phyloP scores from a whole-genome alignment of 2,113 vertebrate species.

The Perca fluviatilis region DNA sequence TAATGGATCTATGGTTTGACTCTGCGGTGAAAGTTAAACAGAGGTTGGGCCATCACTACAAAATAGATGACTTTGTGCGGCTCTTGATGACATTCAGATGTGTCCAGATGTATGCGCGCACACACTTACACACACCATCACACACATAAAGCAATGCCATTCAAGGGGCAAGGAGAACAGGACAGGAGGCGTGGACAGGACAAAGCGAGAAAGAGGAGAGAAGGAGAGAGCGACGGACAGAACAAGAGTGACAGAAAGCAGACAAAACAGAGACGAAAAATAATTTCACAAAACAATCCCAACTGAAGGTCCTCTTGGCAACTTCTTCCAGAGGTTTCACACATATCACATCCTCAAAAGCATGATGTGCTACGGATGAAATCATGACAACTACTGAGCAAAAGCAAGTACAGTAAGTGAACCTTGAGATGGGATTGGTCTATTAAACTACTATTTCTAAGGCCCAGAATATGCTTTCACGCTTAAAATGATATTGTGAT shows the following conservation, averaged over 20 bases:
- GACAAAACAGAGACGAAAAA: background rate
- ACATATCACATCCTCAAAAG: conserved; percentile 4
- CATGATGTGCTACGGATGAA: background rate
- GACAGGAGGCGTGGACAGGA: conserved; percentile 13
- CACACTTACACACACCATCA: background rate
- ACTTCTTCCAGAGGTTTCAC: conserved; percentile 8
- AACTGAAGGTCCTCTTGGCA: background rate
- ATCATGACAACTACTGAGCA: conserved; percentile 5
- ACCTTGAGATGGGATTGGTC: background rate
- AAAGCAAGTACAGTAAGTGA: background rate
- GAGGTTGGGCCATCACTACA: conserved; percentile 36
- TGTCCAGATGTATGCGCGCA: background rate
- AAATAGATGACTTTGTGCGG: conserved; percentile 56
- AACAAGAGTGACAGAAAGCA: conserved; percentile 9
- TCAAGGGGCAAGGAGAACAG: conserved; percentile 14
- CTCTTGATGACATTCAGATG: conserved; percentile 25
- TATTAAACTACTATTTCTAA: background rate
- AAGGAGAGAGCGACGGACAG: background rate
- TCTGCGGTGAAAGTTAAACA: conserved; percentile 56
- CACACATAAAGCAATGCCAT: conserved; percentile 33
- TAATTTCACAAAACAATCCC: background rate
- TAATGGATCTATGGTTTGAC: conserved; percentile 52
- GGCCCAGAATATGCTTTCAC: conserved; percentile 15
- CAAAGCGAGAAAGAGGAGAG: conserved; percentile 15
- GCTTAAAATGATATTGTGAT: background rate